Percentiles rank a stretch among this genome's conserved stretches.
These are phyloP conservation scores for Charina bottae DNA, from an alignment of 2,113 vertebrate genomes.

Conservation along the genomic window DNA sequence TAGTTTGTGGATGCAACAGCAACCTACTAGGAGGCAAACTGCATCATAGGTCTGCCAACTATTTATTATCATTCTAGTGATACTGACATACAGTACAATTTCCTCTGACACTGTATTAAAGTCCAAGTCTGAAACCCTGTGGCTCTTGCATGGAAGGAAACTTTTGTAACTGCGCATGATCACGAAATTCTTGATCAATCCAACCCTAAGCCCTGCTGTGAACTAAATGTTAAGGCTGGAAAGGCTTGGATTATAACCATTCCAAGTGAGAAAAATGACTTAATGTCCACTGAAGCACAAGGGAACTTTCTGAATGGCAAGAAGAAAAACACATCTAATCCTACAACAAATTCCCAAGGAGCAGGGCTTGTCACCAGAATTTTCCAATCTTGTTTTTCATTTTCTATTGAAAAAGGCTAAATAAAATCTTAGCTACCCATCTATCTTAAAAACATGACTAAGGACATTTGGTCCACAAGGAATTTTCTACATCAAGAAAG, in stretches of 20 bases:
- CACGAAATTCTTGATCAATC: background rate
- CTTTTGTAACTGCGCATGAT: background rate
- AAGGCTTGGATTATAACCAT: constrained; percentile 8
- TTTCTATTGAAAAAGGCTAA: constrained; percentile 9
- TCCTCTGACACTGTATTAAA: background rate
- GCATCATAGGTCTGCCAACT: background rate
- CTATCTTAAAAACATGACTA: background rate
- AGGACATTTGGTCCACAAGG: background rate
- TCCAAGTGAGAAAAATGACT: background rate
- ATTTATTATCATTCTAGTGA: background rate
- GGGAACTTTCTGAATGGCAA: background rate
- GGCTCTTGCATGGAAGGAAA: background rate
- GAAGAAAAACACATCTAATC: constrained; percentile 3
- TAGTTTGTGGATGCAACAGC: background rate
- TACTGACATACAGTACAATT: background rate
- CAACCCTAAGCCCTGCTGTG: background rate
- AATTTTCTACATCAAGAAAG: background rate
- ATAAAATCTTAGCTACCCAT: background rate
- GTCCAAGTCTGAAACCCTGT: background rate
- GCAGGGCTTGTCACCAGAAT: constrained; percentile 3
- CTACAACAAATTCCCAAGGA: constrained; percentile 4
- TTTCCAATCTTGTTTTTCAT: constrained; percentile 27
- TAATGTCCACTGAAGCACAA: constrained; percentile 2
- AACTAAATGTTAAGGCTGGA: background rate
- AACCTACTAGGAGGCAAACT: background rate